Percentiles rank a stretch among this genome's conserved stretches.
These are phyloP conservation scores for Thunnus maccoyii DNA, from an alignment of 2,113 vertebrate genomes.

Conservation along the genomic window DNA sequence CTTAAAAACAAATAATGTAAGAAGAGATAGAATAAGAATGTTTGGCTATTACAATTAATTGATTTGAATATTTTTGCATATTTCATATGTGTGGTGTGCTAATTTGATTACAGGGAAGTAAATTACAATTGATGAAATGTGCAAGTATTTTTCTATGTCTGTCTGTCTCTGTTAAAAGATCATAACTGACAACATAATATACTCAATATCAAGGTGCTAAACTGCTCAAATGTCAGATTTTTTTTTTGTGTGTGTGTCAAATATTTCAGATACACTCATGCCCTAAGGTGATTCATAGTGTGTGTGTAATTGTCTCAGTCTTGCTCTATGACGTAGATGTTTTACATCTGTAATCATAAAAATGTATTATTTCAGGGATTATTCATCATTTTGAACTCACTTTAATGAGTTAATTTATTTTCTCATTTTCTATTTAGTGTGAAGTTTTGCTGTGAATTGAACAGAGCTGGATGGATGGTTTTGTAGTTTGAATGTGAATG, in stretches of 20 bases:
- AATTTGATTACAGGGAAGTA: too few relatives aligned
- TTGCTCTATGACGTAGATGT: neutral
- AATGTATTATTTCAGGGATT: neutral
- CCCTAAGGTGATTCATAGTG: too few relatives aligned
- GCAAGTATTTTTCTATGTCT: too few relatives aligned
- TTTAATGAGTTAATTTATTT: neutral
- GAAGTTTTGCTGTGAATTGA: neutral
- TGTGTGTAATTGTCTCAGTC: too few relatives aligned
- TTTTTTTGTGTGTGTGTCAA: too few relatives aligned
- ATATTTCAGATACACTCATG: neutral
- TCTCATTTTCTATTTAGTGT: neutral
- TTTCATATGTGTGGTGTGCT: neutral
- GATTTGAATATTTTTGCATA: neutral
- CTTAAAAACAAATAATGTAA: neutral
- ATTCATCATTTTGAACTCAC: neutral
- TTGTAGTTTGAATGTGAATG: too few relatives aligned
- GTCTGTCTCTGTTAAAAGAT: neutral
- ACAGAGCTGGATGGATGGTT: neutral
- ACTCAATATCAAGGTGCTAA: too few relatives aligned
- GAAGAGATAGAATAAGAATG: neutral
- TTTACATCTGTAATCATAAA: neutral
- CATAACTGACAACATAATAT: neutral
- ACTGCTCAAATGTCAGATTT: neutral
- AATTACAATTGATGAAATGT: too few relatives aligned
- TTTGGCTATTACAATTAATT: neutral